These are phyloP conservation scores for Laspeyria flexula DNA, from an alignment of 2,888 invertebrate genomes.

Conservation along the genomic window DNA sequence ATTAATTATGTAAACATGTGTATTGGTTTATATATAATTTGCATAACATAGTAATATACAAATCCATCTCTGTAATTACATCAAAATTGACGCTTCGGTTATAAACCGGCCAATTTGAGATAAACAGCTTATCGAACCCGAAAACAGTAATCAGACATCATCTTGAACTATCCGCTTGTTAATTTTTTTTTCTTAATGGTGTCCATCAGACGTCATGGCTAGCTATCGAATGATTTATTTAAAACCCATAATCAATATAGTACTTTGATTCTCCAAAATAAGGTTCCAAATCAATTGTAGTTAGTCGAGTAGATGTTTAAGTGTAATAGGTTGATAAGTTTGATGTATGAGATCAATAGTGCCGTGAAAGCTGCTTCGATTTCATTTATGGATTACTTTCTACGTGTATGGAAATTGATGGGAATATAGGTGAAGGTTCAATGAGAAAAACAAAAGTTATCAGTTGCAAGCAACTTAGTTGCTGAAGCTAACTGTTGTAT, in stretches of 20 bases:
- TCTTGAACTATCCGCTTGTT: constrained; percentile 62
- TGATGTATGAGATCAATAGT: constrained; percentile 58
- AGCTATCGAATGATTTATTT: constrained; percentile 72
- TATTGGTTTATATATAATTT: too few relatives aligned
- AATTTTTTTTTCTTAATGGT: constrained; percentile 56
- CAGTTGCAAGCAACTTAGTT: too few relatives aligned
- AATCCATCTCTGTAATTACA: constrained; percentile 29
- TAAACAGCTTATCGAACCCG: constrained; percentile 67
- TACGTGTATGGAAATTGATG: constrained; percentile 2
- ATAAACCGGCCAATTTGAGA: constrained; percentile 70
- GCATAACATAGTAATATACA: too few relatives aligned
- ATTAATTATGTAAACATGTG: too few relatives aligned
- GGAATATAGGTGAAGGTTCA: not conserved
- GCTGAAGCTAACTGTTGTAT: too few relatives aligned
- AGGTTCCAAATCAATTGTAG: constrained; percentile 45
- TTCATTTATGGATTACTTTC: constrained; percentile 43
- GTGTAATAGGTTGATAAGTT: constrained; percentile 62
- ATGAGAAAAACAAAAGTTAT: too few relatives aligned
- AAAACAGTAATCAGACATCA: constrained; percentile 68
- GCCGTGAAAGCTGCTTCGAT: constrained; percentile 60
- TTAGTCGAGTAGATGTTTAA: constrained; percentile 46
- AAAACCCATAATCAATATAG: constrained; percentile 51
- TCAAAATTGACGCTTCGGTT: constrained; percentile 53
- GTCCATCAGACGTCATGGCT: constrained; percentile 72
- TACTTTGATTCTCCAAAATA: constrained; percentile 49